Conservation (phyloP, 1,140 invertebrate species). For the Drosophila ambigua region DNA sequence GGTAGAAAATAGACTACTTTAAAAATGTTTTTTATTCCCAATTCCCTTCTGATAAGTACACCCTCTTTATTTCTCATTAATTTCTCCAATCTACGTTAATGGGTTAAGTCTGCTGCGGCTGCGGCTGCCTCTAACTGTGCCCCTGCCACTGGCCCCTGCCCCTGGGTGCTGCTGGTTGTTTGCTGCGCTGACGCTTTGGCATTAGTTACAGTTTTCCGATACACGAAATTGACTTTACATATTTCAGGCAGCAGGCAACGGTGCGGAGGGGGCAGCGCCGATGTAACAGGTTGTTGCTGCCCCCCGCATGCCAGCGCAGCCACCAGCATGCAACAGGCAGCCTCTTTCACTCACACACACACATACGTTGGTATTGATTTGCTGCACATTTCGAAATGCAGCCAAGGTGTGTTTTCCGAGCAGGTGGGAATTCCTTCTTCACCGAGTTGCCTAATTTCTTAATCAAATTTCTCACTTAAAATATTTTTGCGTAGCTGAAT, state of each 20-base stretch:
- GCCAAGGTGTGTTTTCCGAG: too few relatives aligned
- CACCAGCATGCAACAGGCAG: conserved; percentile 18
- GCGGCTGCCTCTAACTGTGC: background rate
- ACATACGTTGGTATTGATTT: conserved; percentile 10
- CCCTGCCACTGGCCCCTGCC: background rate
- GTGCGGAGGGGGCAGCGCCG: conserved; percentile 4
- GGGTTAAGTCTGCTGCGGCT: conserved; percentile 56
- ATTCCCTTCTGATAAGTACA: background rate
- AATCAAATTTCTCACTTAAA: too few relatives aligned
- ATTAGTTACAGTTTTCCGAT: conserved; percentile 78
- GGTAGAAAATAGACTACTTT: too few relatives aligned
- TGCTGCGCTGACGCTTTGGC: conserved; percentile 51
- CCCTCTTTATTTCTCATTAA: background rate
- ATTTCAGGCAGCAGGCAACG: conserved; percentile 57
- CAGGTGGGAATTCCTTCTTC: too few relatives aligned
- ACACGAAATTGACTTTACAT: conserved; percentile 76
- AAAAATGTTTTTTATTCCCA: too few relatives aligned
- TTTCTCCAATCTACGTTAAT: conserved; percentile 38
- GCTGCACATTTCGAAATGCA: conserved; percentile 29
- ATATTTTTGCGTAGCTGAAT: too few relatives aligned
- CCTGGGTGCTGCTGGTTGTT: conserved; percentile 14
- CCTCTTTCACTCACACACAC: conserved; percentile 29
- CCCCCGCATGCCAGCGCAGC: conserved; percentile 19
- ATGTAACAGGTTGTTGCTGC: conserved; percentile 68
- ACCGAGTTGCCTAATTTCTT: too few relatives aligned